Evolutionary conservation across 1,140 invertebrate genomes (phyloP), one percentile per base, ranked within the genome.

Genomic region (Battus philenor): DNA sequence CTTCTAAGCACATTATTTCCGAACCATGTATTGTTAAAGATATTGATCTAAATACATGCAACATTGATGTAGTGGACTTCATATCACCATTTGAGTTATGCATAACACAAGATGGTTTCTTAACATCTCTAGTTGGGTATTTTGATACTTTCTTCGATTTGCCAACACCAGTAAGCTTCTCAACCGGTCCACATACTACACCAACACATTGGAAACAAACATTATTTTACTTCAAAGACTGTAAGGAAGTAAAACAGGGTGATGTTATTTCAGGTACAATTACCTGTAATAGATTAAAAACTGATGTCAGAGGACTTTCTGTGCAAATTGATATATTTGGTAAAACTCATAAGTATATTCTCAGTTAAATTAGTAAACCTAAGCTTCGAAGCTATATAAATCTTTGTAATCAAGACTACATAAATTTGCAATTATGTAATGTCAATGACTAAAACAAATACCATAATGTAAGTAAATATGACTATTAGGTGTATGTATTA

Each of bases 131-230:
- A 39, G 93, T 96, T 41, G 96, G 95, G 8, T 99, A 96, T 87
- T 99, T 99, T 86, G 94, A 96, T 83, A 92, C 92, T n/a, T 91
- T 91, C 59, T 97, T 97, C 74, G 93, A 95, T 55, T 70, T 95
- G 38, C 90, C 91, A 1, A 88, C 89, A 60, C 75, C 87, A 13
- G 82, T 91, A 8, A 79, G 87, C 16, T 90, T 96, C 54, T 91
- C 91, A 32, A 96, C 95, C 60, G 93, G 92, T 44, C 96, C 93
- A 54, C 87, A 81, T 54, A 87, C 83, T 67, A 90, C 89, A 68
- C 88, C 89, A 50, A 99, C 98, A 9, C 97, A 99, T 87, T 99
- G 98, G 98, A 98, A 98, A 71, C 98, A 99, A 87, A 98, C 96
- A 1, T 91, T 97, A 3, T 91, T 96, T 64, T 97, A 96, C 61